Percentiles rank a stretch among this genome's conserved stretches.
These are phyloP conservation scores for Syngnathus rostellatus DNA, from an alignment of 2,797 vertebrate species.

Conservation along the genomic window DNA sequence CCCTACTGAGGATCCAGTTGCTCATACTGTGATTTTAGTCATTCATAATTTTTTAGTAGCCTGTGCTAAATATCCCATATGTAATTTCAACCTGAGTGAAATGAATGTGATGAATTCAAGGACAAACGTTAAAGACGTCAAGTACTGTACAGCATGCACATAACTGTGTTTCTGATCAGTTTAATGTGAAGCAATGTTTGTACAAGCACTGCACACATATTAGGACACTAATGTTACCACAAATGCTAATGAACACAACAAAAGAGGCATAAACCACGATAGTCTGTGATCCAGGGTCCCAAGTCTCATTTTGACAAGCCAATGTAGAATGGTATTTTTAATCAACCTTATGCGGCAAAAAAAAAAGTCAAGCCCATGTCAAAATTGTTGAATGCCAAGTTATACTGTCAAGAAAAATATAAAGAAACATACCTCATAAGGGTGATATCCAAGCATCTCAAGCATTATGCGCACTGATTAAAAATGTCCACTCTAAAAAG, in stretches of 20 bases:
- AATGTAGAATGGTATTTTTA: background rate
- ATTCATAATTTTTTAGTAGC: background rate
- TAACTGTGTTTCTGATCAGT: background rate
- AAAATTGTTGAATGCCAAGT: background rate
- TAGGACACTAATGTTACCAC: background rate
- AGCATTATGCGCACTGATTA: slow-evolving; percentile 64
- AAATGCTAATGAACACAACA: background rate
- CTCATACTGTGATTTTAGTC: background rate
- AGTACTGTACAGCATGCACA: background rate
- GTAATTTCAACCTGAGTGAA: background rate
- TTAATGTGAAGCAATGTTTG: background rate
- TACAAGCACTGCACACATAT: background rate
- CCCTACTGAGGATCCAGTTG: background rate
- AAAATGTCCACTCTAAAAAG: slow-evolving; percentile 24
- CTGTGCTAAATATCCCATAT: background rate
- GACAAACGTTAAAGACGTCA: background rate
- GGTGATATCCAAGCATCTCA: slow-evolving; percentile 87
- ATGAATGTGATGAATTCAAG: background rate
- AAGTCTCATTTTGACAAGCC: background rate
- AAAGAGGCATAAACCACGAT: background rate
- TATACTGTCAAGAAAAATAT: background rate
- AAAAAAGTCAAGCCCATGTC: background rate
- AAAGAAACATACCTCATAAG: slow-evolving; percentile 80
- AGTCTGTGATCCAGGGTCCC: background rate
- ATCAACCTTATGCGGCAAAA: background rate